Evolutionary conservation across 1,140 invertebrate species (phyloP), one percentile per base, ranked within the genome.

Genomic region (Dreissena rostriformis): DNA sequence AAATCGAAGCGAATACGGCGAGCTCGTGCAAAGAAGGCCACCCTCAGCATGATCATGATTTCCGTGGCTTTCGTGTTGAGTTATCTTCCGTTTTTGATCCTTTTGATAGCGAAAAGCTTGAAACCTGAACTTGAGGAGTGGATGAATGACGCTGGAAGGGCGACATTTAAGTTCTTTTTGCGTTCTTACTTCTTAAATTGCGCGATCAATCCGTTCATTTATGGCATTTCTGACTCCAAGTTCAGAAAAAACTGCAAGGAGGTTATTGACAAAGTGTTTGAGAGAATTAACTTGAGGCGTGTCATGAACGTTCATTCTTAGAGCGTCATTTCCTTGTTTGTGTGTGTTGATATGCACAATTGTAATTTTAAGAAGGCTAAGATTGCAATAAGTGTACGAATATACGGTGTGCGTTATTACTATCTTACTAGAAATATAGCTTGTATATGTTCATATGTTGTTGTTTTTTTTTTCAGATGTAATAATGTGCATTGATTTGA

Each of bases 141-240:
- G 0, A 63, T 84, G 74, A 71, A 73, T 2, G 55, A 71, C 19
- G 49, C 22, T 57, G 52, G 65, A n/a, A 28, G 74, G 65, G 82
- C 67, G 6, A 67, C 65, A 0, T 84, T 71, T 49, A 84, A 84
- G 22, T 84, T 84, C 28, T 84, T 84, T 39, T 39, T 84, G 8
- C 0, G 82, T 22, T 84, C 82, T 28, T 84, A 77, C 29, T 84
- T 84, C n/a, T 28, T 84, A 22, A 84, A 84, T n/a, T 84, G 73
- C 24, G 82, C 82, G 5, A 72, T 84, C 19, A 84, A 84, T 72
- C 82, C 82, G 29, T 84, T 84, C 26, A 78, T 84, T 39, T 84
- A 84, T 55, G 82, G 82, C 11, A 78, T 78, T 28, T 76, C 74
- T 6, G 82, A 84, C 49, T 77, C 82, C 7, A 84, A 72, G 28